Base-by-base conservation (phyloP, 1,140 invertebrate species). In the Zaprionus lachaisei region DNA sequence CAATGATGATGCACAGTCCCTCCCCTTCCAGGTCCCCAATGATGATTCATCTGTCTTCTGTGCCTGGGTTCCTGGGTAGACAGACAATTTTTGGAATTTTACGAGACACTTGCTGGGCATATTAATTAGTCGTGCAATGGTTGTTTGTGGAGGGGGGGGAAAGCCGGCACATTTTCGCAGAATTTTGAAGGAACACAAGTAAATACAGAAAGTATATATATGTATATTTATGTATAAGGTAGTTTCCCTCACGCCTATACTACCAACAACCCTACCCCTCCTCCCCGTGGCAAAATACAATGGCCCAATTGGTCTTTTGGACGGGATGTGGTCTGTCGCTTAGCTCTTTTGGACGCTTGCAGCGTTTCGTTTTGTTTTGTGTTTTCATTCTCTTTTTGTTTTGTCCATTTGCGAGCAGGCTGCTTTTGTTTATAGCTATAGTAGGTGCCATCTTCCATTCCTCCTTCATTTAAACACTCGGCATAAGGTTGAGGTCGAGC, bases 401-500 rank as follows among this genome's bases (percentile, higher is more conserved):
- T 61, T 37, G 22, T 51, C 51, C 12, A 49, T 72, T 54, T 67
- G 65, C 34, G 55, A 41, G 14, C 37, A 12, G 57, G 34, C 20
- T 37, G 49, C 65, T 62, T 74, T 69, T 74, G 72, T 74, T 74
- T 56, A 61, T 34, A 26, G 11, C 31, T 56, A n/a, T 41, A 54
- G 31, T 11, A 11, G 31, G 31, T 34, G 31, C 31, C 24, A 26
- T 28, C 22, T 9, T 49, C 20, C 31, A 28, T 26, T 44, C 55
- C 41, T 51, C 34, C 38, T 58, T 6, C 47, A 47, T 15, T 57
- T 11, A 22, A 22, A 34, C 44, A 34, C 67, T 54, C 51, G 54
- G 54, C 71, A 47, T 85, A 89, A 89, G 84, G 84, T 89, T 90
- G 84, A 89, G 84, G 84, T 89, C 84, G 84, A 78, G 81, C 72